phyloP scores from a whole-genome alignment of 1,140 invertebrate species.

The Diplogasteroides magnus region DNA sequence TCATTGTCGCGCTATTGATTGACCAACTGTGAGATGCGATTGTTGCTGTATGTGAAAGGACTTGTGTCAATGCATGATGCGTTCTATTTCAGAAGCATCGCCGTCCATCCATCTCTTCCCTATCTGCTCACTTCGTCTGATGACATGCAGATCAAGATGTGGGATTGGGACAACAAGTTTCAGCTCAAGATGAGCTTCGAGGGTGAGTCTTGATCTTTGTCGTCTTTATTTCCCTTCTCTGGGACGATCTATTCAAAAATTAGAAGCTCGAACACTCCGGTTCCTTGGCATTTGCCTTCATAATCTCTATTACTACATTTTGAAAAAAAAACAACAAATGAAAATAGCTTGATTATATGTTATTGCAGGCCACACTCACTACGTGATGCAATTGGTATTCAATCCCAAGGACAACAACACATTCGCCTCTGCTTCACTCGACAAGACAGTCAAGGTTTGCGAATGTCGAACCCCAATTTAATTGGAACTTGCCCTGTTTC shows the following conservation, averaged over 20 bases:
- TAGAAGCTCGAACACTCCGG: too few relatives aligned
- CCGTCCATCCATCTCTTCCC: slow-evolving; percentile 92
- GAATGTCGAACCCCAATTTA: not conserved
- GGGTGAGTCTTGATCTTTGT: slow-evolving; percentile 55
- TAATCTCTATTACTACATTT: too few relatives aligned
- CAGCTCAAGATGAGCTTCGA: slow-evolving; percentile 92
- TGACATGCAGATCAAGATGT: slow-evolving; percentile 97
- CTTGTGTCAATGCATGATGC: too few relatives aligned
- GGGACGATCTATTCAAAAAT: too few relatives aligned
- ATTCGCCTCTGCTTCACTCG: slow-evolving; percentile 96
- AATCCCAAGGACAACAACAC: slow-evolving; percentile 99
- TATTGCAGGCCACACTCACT: slow-evolving; percentile 79
- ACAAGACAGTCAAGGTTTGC: slow-evolving; percentile 85
- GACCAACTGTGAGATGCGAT: too few relatives aligned
- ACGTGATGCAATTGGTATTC: slow-evolving; percentile 95
- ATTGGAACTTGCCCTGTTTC: not conserved
- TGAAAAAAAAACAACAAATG: too few relatives aligned
- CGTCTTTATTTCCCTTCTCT: too few relatives aligned
- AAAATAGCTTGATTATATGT: slow-evolving; percentile 1
- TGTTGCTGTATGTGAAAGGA: too few relatives aligned
- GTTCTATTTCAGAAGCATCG: slow-evolving; percentile 77
- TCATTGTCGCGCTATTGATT: too few relatives aligned
- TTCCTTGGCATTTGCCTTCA: too few relatives aligned
- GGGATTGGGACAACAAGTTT: slow-evolving; percentile 99
- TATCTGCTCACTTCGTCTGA: slow-evolving; percentile 94